Base-by-base conservation (phyloP, 2,797 vertebrate species). In the Hippopotamyrus pictus region DNA sequence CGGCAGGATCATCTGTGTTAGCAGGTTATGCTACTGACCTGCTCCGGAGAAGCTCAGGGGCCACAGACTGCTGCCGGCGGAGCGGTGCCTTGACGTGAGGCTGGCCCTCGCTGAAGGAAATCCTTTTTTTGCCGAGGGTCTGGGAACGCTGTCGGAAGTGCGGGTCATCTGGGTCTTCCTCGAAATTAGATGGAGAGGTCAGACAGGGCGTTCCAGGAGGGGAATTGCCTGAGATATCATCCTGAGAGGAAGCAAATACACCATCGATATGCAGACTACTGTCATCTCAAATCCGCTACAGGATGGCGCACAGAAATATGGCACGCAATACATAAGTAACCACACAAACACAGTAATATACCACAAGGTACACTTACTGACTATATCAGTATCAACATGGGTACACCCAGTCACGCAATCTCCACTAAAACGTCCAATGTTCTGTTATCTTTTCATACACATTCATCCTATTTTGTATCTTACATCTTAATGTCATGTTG, bases 61-160 rank as follows among this genome's bases (percentile, higher is more conserved):
- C 95, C 0, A 96, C 88, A 0, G 98, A 98, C 90, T 96, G 96
- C 89, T 99, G 98, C 29, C 65, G 33, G 8, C 97, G 96, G 93
- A 95, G 96, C 48, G 29, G 65, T 0, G 1, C 29, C 65, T 37
- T 73, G 29, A 99, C 94, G 0, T 96, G 97, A 0, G 95, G 93
- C 89, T 96, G 94, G 1, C 96, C 94, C 46, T 99, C 98, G 90
- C 96, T 96, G 51, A 99, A 97, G 85, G 97, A 97, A 92, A 99
- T 98, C 92, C 96, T 97, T 29, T 97, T 95, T 48, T 97, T 98
- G 50, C 97, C 97, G 94, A 99, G 98, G 5, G 99, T 99, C 95
- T 99, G 98, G 0, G 99, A 98, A 0, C 98, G 96, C 44, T 97
- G 96, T 14, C 98, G 97, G 92, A 99, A 98, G 93, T 97, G 98